Conservation (phyloP, 2,797 vertebrate genomes). For the Enteromius treurensis region DNA sequence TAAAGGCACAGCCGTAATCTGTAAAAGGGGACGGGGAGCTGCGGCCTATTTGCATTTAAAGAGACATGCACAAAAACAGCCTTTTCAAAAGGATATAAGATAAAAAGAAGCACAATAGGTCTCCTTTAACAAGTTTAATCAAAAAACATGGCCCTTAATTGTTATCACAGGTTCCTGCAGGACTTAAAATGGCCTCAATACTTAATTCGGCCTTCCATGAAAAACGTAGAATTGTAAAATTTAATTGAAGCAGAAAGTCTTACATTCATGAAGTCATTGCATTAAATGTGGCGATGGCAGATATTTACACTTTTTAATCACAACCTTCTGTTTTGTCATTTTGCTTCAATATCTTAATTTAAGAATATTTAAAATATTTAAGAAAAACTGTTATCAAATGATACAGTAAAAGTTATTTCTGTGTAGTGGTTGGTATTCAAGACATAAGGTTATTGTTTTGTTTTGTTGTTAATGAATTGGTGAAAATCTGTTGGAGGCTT, state of each 20-base stretch:
- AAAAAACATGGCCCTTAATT: too few species aligned
- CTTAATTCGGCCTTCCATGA: background rate
- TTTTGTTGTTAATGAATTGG: background rate
- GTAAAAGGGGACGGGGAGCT: background rate
- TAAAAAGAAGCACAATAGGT: background rate
- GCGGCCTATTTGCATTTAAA: background rate
- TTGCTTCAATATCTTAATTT: background rate
- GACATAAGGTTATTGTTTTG: background rate
- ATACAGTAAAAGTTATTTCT: background rate
- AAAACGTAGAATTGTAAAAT: background rate
- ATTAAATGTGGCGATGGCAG: background rate
- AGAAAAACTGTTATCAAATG: too few species aligned
- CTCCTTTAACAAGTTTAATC: background rate
- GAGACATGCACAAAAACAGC: background rate
- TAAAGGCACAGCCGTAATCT: background rate
- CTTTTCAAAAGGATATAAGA: too few species aligned
- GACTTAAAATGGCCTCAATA: background rate
- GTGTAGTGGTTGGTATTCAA: background rate
- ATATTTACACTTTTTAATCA: background rate
- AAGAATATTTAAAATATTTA: background rate
- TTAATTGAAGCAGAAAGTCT: background rate
- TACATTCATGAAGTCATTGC: background rate
- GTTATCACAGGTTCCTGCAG: too few species aligned
- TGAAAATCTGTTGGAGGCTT: background rate
- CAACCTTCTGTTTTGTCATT: too few species aligned